Base-by-base conservation (phyloP, 2,888 invertebrate species). In the Tanytarsus gracilentus region DNA sequence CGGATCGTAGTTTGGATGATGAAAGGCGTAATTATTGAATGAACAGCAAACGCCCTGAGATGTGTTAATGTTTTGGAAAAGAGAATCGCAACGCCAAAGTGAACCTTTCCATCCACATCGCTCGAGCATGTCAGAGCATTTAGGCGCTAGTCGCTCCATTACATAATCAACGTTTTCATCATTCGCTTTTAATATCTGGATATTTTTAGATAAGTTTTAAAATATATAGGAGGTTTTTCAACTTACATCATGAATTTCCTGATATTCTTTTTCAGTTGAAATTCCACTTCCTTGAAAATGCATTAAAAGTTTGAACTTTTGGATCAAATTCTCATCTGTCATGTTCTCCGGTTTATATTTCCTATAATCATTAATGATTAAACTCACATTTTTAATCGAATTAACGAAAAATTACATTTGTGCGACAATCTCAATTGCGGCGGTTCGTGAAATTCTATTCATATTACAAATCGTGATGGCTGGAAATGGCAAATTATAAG, bases 91-190 rank as follows among this genome's bases (percentile, higher is more conserved):
- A 2, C 74, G 71, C 16, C 72, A 73, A 1, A 72, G 65, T 0
- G 70, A 69, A 14, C 79, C 80, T 65, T 79, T 80, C 82, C 83
- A 83, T 69, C 76, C 77, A 64, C 84, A 84, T 0, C 72, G 69
- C 61, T 76, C 66, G 4, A 83, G 64, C 11, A 82, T 68, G 1
- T 75, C 69, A 23, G 69, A 71, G 65, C 83, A 83, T 1, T 75
- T 68, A 18, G 79, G 79, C 1, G 79, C 72, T 1, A 82, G 39
- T 2, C 65, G 62, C 2, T 67, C 58, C 8, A 68, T 53, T 0
- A 72, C 62, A n/a, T 66, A 39, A 0, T 49, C 7, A 29, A 67
- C 64, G 11, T 64, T 69, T 3, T 63, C 62, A n/a, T 69, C 68
- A 40, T 66, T 66, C 2, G 66, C 50, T 1, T 62, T 62, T 6